Conservation (phyloP, 1,140 invertebrate species). For the Pteromalus puparum region DNA sequence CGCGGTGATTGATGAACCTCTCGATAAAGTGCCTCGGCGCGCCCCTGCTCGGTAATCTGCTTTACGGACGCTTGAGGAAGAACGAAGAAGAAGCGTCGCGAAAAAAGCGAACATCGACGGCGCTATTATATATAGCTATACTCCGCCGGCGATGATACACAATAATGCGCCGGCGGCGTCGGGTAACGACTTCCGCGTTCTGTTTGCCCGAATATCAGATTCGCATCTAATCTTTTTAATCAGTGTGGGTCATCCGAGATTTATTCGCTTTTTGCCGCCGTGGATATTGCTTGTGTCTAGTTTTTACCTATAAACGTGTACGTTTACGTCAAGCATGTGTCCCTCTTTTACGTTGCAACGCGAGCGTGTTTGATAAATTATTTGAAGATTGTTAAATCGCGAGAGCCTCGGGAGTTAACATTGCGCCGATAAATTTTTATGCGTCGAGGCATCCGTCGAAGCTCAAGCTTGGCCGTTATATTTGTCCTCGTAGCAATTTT, state of each 20-base stretch:
- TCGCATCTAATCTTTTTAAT: constrained; percentile 43
- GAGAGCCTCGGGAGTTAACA: background rate
- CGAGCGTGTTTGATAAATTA: too few species aligned
- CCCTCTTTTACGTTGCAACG: background rate
- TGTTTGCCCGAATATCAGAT: constrained; percentile 33
- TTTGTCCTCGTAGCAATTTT: constrained; percentile 22
- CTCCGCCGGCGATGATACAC: constrained; percentile 31
- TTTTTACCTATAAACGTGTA: too few species aligned
- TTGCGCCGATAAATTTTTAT: constrained; percentile 38
- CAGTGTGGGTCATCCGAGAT: background rate
- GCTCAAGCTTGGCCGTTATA: constrained; percentile 8
- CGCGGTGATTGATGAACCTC: constrained; percentile 66
- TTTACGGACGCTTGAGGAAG: constrained; percentile 54
- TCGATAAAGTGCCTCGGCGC: constrained; percentile 63
- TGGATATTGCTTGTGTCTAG: background rate
- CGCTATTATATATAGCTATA: background rate
- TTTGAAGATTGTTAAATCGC: background rate
- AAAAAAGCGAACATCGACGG: background rate
- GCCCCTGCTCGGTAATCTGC: constrained; percentile 49
- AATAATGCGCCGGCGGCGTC: constrained; percentile 24
- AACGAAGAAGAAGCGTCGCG: constrained; percentile 5
- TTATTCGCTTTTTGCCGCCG: background rate
- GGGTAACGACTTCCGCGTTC: constrained; percentile 42
- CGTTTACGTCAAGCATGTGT: background rate
- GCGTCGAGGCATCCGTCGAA: constrained; percentile 14